phyloP scores from a whole-genome alignment of 2,113 vertebrate genomes.

The Pelvicachromis taeniatus region DNA sequence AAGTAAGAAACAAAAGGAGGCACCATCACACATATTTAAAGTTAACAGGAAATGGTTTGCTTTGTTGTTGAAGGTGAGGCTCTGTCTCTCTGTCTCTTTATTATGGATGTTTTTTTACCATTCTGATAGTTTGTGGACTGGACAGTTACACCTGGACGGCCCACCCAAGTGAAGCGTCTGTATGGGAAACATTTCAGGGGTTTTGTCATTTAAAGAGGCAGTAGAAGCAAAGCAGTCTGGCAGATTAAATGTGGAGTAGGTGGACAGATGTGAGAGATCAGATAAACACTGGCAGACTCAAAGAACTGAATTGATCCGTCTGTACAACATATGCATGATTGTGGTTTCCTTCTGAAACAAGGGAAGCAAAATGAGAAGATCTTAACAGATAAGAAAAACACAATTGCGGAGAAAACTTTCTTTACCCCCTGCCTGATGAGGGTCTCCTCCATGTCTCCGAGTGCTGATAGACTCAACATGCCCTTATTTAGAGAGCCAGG shows the following conservation, averaged over 20 bases:
- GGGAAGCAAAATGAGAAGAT: background rate
- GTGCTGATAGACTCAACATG: slow-evolving; percentile 63
- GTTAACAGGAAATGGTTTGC: background rate
- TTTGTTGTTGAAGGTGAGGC: fast-evolving
- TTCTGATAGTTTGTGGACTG: background rate
- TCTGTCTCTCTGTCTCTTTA: background rate
- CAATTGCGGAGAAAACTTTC: slow-evolving; percentile 32
- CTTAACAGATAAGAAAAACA: slow-evolving; percentile 40
- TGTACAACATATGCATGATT: background rate
- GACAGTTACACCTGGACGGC: background rate
- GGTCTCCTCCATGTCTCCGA: slow-evolving; percentile 10
- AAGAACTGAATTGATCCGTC: background rate
- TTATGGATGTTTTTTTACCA: background rate
- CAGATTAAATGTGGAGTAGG: background rate
- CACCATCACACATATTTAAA: background rate
- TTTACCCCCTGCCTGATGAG: background rate
- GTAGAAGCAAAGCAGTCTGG: background rate
- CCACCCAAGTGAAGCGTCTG: background rate
- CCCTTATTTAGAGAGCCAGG: slow-evolving; percentile 59
- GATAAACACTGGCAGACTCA: background rate
- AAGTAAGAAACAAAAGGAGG: background rate
- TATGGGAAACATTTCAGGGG: background rate
- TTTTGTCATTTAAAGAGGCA: background rate
- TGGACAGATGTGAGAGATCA: background rate
- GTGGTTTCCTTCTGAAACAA: background rate